Conservation (phyloP, 2,113 vertebrate species). For the Progne subis region DNA sequence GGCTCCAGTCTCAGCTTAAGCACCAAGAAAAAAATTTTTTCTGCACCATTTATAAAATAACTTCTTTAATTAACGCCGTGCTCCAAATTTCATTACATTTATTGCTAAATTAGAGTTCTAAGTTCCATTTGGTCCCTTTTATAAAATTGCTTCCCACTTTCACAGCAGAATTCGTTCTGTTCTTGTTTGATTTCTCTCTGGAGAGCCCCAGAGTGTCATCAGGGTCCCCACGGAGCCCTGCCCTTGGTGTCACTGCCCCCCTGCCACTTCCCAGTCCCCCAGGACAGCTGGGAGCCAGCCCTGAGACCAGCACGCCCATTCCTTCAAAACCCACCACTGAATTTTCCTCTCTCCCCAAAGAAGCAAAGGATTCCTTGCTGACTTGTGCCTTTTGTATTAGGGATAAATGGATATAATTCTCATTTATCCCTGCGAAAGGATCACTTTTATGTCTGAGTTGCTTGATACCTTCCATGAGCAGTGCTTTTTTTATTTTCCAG, state of each 20-base stretch:
- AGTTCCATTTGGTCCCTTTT: background rate
- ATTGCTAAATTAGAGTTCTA: background rate
- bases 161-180: background rate
- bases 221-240: background rate
- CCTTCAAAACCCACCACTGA: background rate
- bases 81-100: background rate
- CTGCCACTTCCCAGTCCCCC: background rate
- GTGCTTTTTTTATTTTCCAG: background rate
- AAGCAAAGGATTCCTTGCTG: background rate
- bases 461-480: background rate
- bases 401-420: accelerated
- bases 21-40: background rate
- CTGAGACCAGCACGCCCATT: background rate
- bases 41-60: background rate
- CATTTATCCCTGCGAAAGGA: background rate
- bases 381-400: background rate
- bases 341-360: background rate
- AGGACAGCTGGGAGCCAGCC: background rate
- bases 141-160: background rate
- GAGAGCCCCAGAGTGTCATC: background rate
- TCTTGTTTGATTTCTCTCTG: background rate
- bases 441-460: background rate
- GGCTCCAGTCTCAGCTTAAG: background rate
- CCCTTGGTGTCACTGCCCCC: background rate
- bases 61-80: background rate